phyloP scores from a whole-genome alignment of 2,888 invertebrate species.

The Sisyra terminalis region DNA sequence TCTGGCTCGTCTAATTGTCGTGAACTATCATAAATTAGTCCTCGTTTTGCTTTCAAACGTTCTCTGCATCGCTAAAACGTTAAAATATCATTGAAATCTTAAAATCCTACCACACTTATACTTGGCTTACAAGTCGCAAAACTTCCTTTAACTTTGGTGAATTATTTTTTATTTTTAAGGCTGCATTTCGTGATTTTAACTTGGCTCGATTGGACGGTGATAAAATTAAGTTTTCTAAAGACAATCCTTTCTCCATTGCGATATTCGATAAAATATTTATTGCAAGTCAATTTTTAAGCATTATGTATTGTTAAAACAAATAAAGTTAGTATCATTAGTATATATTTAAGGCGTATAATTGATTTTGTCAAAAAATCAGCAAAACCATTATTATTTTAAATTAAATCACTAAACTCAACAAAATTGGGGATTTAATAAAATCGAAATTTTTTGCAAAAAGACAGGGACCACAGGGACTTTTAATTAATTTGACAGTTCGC shows the following conservation, averaged over 20 bases:
- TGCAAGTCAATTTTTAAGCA: not conserved
- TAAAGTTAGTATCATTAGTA: too few relatives aligned
- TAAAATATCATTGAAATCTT: not conserved
- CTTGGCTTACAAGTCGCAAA: conserved; percentile 5
- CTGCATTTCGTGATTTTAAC: conserved; percentile 3
- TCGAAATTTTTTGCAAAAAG: too few relatives aligned
- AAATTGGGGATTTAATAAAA: too few relatives aligned
- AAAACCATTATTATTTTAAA: too few relatives aligned
- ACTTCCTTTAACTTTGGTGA: conserved; percentile 8
- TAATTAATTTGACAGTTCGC: too few relatives aligned
- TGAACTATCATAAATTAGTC: not conserved
- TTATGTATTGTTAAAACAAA: too few relatives aligned
- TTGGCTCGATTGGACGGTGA: conserved; percentile 5
- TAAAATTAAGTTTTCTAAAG: conserved; percentile 1
- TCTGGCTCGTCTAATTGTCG: not conserved
- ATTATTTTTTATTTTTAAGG: conserved; percentile 5
- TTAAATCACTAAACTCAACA: too few relatives aligned
- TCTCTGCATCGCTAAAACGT: conserved; percentile 1
- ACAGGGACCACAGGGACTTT: too few relatives aligned
- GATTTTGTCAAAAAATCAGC: too few relatives aligned
- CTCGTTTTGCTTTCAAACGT: not conserved
- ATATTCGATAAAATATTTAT: not conserved
- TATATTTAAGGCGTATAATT: too few relatives aligned
- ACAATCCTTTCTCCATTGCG: not conserved
- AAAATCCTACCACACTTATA: too few relatives aligned